Percentiles rank a stretch among this genome's conserved stretches.
These are phyloP conservation scores for Sandelia bainsii DNA, from an alignment of 2,797 vertebrate species.

Conservation along the genomic window DNA sequence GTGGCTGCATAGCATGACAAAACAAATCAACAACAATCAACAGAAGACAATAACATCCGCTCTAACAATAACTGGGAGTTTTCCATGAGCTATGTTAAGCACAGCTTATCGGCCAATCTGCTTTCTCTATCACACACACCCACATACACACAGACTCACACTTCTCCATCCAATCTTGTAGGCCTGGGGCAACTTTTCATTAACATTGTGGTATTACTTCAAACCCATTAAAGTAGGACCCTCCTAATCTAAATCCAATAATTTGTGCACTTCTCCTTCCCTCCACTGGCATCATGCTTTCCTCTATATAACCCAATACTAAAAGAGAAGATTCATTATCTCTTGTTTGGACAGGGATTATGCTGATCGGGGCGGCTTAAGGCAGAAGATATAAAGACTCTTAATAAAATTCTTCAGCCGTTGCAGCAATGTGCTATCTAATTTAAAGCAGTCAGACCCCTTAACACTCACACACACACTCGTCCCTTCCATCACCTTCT, in stretches of 20 bases:
- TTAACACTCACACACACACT: slow-evolving; percentile 18
- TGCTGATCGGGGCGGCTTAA: slow-evolving; percentile 82
- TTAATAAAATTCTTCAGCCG: slow-evolving; percentile 84
- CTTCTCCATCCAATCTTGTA: slow-evolving; percentile 25
- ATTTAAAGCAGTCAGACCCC: slow-evolving; percentile 71
- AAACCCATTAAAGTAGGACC: slow-evolving; percentile 81
- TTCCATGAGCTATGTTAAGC: slow-evolving; percentile 47
- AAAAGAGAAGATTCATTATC: slow-evolving; percentile 85
- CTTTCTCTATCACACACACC: slow-evolving; percentile 28
- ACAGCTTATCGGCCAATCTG: slow-evolving; percentile 59
- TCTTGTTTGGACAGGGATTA: slow-evolving; percentile 87
- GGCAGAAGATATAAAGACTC: slow-evolving; percentile 81
- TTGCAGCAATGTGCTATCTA: slow-evolving; percentile 75
- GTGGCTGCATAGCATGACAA: not conserved
- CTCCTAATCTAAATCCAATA: slow-evolving; percentile 86
- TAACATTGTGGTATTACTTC: slow-evolving; percentile 76
- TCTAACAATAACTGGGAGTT: slow-evolving; percentile 41
- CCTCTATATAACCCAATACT: slow-evolving; percentile 63
- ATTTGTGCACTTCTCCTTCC: slow-evolving; percentile 78
- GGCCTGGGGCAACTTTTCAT: slow-evolving; percentile 77
- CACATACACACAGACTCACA: slow-evolving; percentile 26
- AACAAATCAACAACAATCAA: slow-evolving; percentile 11
- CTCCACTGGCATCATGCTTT: slow-evolving; percentile 66
- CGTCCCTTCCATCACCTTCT: slow-evolving; percentile 8
- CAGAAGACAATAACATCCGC: slow-evolving; percentile 36